Evolutionary conservation across 2,888 invertebrate genomes (phyloP).

Genomic region (Pinctada fucata): DNA sequence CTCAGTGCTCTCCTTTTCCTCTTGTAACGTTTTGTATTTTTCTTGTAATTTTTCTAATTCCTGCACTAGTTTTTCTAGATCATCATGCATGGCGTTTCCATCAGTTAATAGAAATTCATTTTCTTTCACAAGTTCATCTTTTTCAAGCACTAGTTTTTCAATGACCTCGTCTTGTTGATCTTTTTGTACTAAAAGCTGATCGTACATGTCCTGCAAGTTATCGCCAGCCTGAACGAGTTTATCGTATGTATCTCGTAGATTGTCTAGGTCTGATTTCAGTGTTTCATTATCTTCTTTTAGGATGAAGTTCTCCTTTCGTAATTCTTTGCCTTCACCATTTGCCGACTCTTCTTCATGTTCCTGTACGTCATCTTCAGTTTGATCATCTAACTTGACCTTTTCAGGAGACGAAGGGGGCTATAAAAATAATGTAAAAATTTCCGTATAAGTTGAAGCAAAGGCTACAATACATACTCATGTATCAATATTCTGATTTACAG

Average conservation of each 20-base stretch:
- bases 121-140: constrained; percentile 63
- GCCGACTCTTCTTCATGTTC: too few relatives aligned
- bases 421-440: too few relatives aligned
- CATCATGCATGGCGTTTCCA: constrained; percentile 68
- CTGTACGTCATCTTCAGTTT: too few relatives aligned
- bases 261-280: constrained; percentile 60
- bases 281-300: constrained; percentile 44
- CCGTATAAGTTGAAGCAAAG: too few relatives aligned
- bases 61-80: constrained; percentile 66
- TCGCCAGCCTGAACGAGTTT: constrained; percentile 66
- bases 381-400: too few relatives aligned
- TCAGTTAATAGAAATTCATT: constrained; percentile 67
- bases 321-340: too few relatives aligned
- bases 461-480: too few relatives aligned
- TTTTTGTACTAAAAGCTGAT: constrained; percentile 59
- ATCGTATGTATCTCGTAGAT: constrained; percentile 59
- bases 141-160: constrained; percentile 51
- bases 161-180: constrained; percentile 56
- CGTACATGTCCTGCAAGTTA: constrained; percentile 66
- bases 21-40: constrained; percentile 51
- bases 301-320: not conserved
- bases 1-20: constrained; percentile 64
- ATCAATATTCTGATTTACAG: too few relatives aligned
- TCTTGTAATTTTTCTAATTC: constrained; percentile 69
- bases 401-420: too few relatives aligned